Conservation (phyloP, 2,888 invertebrate genomes). For the Ceramica pisi region DNA sequence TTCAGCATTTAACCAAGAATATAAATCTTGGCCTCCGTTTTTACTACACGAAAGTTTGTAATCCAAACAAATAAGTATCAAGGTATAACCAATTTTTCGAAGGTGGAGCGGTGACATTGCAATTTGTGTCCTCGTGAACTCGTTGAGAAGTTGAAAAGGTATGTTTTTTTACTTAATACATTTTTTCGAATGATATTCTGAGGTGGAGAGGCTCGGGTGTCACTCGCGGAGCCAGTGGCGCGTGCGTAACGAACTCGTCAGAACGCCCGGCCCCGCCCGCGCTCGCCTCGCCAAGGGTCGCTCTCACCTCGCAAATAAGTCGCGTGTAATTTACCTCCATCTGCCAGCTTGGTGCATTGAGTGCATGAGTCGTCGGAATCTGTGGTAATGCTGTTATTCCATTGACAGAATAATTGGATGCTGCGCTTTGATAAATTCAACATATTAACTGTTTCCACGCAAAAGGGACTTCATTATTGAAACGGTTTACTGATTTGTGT, state of each 20-base stretch:
- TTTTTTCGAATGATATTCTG: conserved; percentile 83
- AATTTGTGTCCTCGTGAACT: conserved; percentile 78
- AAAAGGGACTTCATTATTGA: not conserved
- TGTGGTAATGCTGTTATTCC: conserved; percentile 13
- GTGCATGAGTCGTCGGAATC: conserved; percentile 40
- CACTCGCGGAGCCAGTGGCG: conserved; percentile 86
- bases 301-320: conserved; percentile 68
- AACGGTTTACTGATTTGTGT: not conserved
- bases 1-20: conserved; percentile 50
- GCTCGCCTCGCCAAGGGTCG: conserved; percentile 63
- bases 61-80: conserved; percentile 54
- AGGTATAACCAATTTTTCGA: conserved; percentile 63
- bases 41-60: conserved; percentile 37
- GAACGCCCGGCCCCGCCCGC: conserved; percentile 67
- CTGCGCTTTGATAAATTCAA: conserved; percentile 6
- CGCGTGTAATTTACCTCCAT: conserved; percentile 66
- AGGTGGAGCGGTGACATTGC: conserved; percentile 72
- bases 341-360: conserved; percentile 59
- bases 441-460: conserved; percentile 9
- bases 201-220: conserved; percentile 83
- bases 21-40: conserved; percentile 35
- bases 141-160: conserved; percentile 83
- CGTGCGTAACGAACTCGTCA: conserved; percentile 87
- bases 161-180: conserved; percentile 83
- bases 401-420: conserved; percentile 22